Conservation (phyloP, 2,797 vertebrate genomes). For the Acrocephalus scirpaceus region DNA sequence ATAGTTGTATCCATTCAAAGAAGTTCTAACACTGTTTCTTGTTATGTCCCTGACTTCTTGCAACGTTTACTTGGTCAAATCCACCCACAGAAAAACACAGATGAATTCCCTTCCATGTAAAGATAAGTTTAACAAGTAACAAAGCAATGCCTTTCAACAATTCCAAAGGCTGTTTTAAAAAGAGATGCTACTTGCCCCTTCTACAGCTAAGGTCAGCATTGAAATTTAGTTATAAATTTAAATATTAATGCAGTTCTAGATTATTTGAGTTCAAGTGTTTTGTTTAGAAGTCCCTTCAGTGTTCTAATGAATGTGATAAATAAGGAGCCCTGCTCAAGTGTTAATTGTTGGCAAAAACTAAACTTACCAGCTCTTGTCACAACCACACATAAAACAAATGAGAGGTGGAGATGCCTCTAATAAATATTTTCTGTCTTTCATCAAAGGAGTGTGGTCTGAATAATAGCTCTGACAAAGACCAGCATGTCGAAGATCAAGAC, state of each 20-base stretch:
- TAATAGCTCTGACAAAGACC: slow-evolving; percentile 25
- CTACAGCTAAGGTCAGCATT: neutral
- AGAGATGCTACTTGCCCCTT: neutral
- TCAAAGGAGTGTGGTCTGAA: neutral
- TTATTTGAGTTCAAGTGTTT: neutral
- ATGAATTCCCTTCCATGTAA: neutral
- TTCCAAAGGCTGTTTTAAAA: neutral
- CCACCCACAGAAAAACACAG: neutral
- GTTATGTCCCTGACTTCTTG: neutral
- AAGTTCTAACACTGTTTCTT: neutral
- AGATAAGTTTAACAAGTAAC: neutral
- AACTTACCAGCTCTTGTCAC: neutral
- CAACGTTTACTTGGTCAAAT: neutral
- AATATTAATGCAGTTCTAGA: neutral
- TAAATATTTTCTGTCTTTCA: slow-evolving; percentile 27
- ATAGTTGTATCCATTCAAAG: neutral
- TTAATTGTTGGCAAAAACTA: neutral
- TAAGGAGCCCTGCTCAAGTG: neutral
- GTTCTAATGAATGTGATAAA: neutral
- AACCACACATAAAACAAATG: neutral
- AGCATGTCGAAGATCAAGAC: slow-evolving; percentile 9
- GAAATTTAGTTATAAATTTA: neutral
- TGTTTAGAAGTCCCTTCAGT: neutral
- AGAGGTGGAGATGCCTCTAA: neutral
- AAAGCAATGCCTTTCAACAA: neutral